These are phyloP conservation scores for Choloepus hoffmanni DNA, from an alignment of 2,113 vertebrate genomes.

Conservation along the genomic window DNA sequence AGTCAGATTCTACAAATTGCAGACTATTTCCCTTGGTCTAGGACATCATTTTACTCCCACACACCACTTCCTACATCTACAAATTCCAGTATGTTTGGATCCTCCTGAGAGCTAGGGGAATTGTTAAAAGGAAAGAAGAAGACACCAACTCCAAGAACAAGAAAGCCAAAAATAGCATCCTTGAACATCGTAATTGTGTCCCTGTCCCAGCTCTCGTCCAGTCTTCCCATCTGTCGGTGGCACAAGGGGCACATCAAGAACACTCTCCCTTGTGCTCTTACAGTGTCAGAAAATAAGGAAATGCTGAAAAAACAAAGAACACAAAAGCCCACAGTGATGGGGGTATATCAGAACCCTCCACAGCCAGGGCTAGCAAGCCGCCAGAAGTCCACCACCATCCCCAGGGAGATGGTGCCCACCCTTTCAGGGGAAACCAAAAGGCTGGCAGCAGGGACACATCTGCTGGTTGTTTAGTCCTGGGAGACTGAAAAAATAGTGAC, in stretches of 20 bases:
- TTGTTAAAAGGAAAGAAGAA: neutral
- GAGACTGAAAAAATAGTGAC: neutral
- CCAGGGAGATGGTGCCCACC: neutral
- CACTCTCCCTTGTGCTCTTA: neutral
- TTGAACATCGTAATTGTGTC: neutral
- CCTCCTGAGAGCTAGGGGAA: neutral
- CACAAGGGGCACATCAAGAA: neutral
- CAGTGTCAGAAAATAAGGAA: too few relatives aligned
- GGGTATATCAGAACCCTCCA: neutral
- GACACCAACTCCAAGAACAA: neutral
- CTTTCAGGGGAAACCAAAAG: conserved; percentile 26
- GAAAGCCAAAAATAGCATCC: neutral
- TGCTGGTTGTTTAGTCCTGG: neutral
- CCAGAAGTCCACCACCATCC: neutral
- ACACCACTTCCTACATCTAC: conserved; percentile 6
- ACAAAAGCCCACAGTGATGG: too few relatives aligned
- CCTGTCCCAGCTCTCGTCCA: neutral
- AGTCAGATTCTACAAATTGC: conserved; percentile 36
- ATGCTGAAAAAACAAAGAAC: too few relatives aligned
- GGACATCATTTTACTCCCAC: conserved; percentile 37
- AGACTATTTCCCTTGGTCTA: neutral
- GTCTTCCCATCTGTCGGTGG: neutral
- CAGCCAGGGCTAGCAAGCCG: neutral
- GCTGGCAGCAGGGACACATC: neutral
- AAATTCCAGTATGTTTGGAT: neutral